Percentiles rank a stretch among this genome's conserved stretches.
phyloP scores from a whole-genome alignment of 2,113 vertebrate genomes.

The Narcine bancroftii region DNA sequence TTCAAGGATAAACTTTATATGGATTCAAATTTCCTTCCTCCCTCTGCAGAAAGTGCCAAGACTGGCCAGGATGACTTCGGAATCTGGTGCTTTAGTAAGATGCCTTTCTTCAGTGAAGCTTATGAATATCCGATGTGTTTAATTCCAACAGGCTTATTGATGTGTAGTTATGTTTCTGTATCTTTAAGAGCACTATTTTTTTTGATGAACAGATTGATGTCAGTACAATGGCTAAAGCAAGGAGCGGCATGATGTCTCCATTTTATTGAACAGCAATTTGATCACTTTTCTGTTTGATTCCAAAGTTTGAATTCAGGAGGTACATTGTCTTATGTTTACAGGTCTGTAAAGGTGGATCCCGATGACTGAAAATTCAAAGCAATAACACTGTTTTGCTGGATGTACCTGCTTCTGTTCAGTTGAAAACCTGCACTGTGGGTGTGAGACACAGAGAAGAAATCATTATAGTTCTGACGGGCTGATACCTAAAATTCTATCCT shows the following conservation, averaged over 20 bases:
- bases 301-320: too few species aligned
- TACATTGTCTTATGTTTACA: too few species aligned
- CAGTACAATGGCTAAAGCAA: too few species aligned
- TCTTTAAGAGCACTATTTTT: too few species aligned
- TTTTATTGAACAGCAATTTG: too few species aligned
- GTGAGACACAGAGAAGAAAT: neutral
- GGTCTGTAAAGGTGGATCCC: too few species aligned
- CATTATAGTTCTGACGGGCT: neutral
- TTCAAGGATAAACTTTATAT: neutral
- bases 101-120: neutral
- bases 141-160: neutral
- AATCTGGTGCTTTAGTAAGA: neutral
- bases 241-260: too few species aligned
- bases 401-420: neutral
- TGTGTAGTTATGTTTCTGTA: too few species aligned
- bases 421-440: neutral
- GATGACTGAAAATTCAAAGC: too few species aligned
- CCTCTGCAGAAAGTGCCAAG: neutral
- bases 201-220: too few species aligned
- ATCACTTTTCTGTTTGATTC: too few species aligned
- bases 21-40: neutral
- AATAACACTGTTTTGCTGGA: too few species aligned
- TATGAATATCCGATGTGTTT: neutral
- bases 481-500: neutral
- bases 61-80: neutral